A percentile compares a stretch with the other conserved stretches of the same genome.
Conservation (phyloP, 2,797 vertebrate genomes). For the Phataginus tricuspis region DNA sequence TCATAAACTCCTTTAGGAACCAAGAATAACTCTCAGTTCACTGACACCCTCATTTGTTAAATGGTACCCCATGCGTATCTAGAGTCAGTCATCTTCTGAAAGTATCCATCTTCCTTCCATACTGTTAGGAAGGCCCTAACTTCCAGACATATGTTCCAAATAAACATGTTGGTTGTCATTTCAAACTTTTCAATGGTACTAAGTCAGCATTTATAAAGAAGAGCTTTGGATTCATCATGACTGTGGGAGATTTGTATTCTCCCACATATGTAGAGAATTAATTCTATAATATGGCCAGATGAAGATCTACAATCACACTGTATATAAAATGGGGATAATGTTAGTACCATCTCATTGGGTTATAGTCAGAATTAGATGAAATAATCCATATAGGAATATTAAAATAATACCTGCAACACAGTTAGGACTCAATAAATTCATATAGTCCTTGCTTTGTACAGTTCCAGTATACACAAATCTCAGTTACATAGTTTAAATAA, state of each 20-base stretch:
- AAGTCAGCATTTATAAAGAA: neutral
- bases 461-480: neutral
- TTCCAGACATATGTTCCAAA: neutral
- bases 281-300: neutral
- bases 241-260: conserved; percentile 17
- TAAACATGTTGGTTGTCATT: neutral
- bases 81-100: neutral
- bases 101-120: neutral
- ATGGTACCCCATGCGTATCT: neutral
- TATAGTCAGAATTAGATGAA: neutral
- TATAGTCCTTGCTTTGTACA: neutral
- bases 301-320: neutral
- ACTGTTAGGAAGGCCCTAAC: neutral
- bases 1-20: neutral
- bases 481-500: neutral
- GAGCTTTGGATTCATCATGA: neutral
- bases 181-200: neutral
- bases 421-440: neutral
- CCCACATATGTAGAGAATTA: neutral
- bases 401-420: neutral
- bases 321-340: neutral
- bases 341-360: neutral
- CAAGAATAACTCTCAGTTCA: neutral
- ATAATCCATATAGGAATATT: neutral
- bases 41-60: neutral